Base-by-base conservation (phyloP, 2,113 vertebrate species). In the Aplodontia rufa region DNA sequence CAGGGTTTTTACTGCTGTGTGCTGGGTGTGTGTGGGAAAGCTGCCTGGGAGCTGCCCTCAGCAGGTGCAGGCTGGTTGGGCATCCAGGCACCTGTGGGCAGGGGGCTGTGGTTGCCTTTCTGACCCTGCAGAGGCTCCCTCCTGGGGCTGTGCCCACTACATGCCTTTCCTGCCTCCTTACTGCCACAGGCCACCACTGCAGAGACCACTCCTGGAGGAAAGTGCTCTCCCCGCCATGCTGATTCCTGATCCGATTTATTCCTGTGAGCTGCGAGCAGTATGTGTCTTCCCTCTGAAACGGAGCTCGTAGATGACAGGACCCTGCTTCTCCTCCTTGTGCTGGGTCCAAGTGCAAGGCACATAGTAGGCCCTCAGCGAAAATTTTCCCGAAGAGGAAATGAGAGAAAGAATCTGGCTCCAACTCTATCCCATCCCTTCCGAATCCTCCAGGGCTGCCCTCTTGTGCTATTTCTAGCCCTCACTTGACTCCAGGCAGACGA, bases 101-200 rank as follows among this genome's bases (percentile, higher is more conserved):
- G 22, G 4, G 0, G 66, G 51, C 71, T 0, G 5, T 5, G 11
- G 58, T 40, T 45, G 58, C 66, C 78, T 91, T 78, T 83, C 69
- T 51, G 64, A 26, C 53, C 8, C 2, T 0, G 2, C 14, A 40
- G 82, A 26, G 0, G 1, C 58, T 49, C 32, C 53, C 64, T 66
- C 42, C 49, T 4, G 0, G 0, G 71, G 87, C 78, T 68, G 49
- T 35, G 55, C 62, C 22, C 17, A 19, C 13, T 14, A 17, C 72
- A 20, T 30, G 66, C 12, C 37, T 85, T 26, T 7, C 37, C 69
- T 20, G 0, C n/a, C 37, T 26, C 20, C 47, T 55, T n/a, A 3
- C 30, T 24, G 22, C 64, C 40, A 6, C 24, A 55, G 60, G 51
- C 62, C 26, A 40, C 13, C 60, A 49, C 42, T 47, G 80, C 37